Base-by-base conservation (phyloP, 2,888 invertebrate species). In the Eretmocerus hayati region DNA sequence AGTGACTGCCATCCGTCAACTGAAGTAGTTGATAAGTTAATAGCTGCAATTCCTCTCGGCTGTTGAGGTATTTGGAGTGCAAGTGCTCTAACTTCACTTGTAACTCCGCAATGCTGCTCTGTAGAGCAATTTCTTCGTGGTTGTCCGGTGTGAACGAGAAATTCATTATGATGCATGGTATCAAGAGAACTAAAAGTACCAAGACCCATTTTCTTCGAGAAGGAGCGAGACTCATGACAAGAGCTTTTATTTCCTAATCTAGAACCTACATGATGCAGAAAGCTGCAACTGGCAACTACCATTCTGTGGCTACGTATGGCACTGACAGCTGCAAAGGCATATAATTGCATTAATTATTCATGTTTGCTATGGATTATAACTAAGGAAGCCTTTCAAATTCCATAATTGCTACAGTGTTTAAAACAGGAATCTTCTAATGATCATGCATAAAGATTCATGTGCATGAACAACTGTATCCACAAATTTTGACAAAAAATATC, bases 31-130 rank as follows among this genome's bases (percentile, higher is more conserved):
- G 83, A 62, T 81, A 82, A 0, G 82, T 78, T 20, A 87, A 70
- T 48, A 81, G 73, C 52, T 83, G 80, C 6, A 90, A 78, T 64
- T 90, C 88, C 66, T 87, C 87, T 63, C 87, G 84, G 11, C 85
- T 76, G 4, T 83, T 80, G 19, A 85, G 75, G 69, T 87, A 89
- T 75, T 88, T 81, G 16, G 85, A 80, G 64, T 90, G 87, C 36
- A 90, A 73, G 64, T 86, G 87, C 64, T 87, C 84, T 37, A 90
- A 72, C 52, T 87, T 83, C 50, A 85, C 83, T 63, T 87, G 84
- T 60, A 89, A 77, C 60, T 88, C 87, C 4, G 86, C 85, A 56
- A 89, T 74, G 40, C 83, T 65, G 30, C 64, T 71, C 42, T 70
- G 70, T 19, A 69, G 47, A 4, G 61, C 33, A 1, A 61, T 59